Evolutionary conservation across 2,113 vertebrate species (phyloP).

Genomic region (Smithornis capensis): DNA sequence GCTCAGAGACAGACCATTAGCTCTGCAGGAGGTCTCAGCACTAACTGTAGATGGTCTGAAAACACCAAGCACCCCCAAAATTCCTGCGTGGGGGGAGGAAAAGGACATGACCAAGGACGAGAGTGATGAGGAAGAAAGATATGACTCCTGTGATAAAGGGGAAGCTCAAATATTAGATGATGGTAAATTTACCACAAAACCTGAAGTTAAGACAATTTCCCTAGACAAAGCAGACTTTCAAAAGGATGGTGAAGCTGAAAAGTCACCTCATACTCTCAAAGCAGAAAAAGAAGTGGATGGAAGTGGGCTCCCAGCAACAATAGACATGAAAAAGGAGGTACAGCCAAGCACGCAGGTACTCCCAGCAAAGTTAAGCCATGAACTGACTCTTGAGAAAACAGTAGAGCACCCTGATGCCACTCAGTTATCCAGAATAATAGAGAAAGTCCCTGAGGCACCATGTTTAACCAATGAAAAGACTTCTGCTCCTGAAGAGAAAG

Average conservation of each 20-base stretch:
- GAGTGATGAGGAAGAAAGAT: slow-evolving; percentile 57
- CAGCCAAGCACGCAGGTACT: neutral
- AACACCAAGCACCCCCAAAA: slow-evolving; percentile 27
- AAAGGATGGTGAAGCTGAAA: slow-evolving; percentile 36
- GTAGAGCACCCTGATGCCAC: neutral
- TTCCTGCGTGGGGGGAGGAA: slow-evolving; percentile 46
- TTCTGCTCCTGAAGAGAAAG: slow-evolving; percentile 48
- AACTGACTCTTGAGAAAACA: neutral
- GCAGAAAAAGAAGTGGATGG: slow-evolving; percentile 34
- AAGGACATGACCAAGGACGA: slow-evolving; percentile 62
- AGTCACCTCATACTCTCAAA: neutral
- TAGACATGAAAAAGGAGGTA: slow-evolving; percentile 16
- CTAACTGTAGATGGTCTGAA: slow-evolving; percentile 29
- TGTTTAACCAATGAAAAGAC: slow-evolving; percentile 33
- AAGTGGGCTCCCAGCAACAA: neutral
- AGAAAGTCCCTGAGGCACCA: neutral
- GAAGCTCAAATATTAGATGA: slow-evolving; percentile 35
- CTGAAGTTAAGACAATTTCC: slow-evolving; percentile 36
- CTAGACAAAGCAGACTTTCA: slow-evolving; percentile 17
- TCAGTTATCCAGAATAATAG: neutral
- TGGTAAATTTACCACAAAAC: slow-evolving; percentile 12
- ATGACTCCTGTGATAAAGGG: neutral
- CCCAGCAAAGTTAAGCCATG: slow-evolving; percentile 24
- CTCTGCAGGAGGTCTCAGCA: slow-evolving; percentile 11
- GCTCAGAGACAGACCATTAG: slow-evolving; percentile 20